Base-by-base conservation (phyloP, 2,113 vertebrate genomes). In the Nanorana parkeri region DNA sequence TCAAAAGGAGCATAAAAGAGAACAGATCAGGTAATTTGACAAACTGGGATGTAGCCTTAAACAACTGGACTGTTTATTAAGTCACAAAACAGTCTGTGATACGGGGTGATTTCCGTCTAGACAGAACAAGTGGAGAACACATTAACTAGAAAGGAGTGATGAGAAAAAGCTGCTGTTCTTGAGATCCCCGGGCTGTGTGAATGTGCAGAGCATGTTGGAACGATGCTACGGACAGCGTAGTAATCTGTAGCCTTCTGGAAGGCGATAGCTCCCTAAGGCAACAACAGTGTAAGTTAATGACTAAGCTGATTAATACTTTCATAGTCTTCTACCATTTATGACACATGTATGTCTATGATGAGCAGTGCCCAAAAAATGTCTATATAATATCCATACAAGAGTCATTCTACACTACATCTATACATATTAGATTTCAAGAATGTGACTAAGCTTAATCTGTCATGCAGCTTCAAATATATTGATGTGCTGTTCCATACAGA, bases 81-180 rank as follows among this genome's bases (percentile, higher is more conserved):
- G 86, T 92, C 87, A 91, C 86, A 91, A 88, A 92, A 84, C 85
- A 89, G 87, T 90, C 90, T 91, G 88, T 87, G 90, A 90, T 83
- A 85, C 83, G 91, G 88, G 88, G 88, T 78, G 85, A 88, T 89
- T 93, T 90, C 88, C 88, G 92, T 94, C 93, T 93, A 94, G 93
- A 95, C 92, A 90, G 90, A 88, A 87, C 77, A 89, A 90, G 90
- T 90, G 91, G 77, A 89, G 90, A 94, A 93, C 69, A 86, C 91
- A 90, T 92, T 86, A 94, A 77, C 86, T 81, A 81, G 68, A 20
- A 76, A 84, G 84, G 1, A 77, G 64, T 80, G 90, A 89, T 41
- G 36, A 87, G 82, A 86, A 85, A 77, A 85, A 55, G 26, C 54
- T 81, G 80, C 77, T 91, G 67, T 20, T 61, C 36, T 16, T 67